Base-by-base conservation (phyloP, 2,888 invertebrate species). In the Troglohyphantes excavatus region DNA sequence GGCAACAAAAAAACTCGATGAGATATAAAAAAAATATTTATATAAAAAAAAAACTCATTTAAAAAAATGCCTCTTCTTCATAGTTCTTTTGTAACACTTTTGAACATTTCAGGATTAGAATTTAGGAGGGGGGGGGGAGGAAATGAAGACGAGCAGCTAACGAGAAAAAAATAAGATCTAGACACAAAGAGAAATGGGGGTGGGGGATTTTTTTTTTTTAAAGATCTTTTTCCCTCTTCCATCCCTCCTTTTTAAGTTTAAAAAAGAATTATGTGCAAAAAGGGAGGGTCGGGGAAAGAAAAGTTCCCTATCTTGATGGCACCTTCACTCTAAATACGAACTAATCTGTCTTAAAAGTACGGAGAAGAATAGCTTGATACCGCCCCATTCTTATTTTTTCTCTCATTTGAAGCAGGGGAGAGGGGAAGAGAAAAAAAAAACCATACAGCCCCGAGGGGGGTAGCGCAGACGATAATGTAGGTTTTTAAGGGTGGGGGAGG, bases 321-420 rank as follows among this genome's bases (percentile, higher is more conserved):
- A 84, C 90, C 83, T 90, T 67, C 33, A n/a, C 33, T 84, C 90
- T 90, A 90, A 90, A 90, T 84, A 73, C 83, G 83, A 84, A 90
- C 90, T 90, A 90, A 90, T 90, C 90, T 90, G 90, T 90, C 90
- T 90, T 84, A 90, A 90, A 90, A 90, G 84, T 65, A 82, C 46
- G 63, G 72, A 63, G 68, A 78, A 84, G 84, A 84, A 72, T 79
- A 63, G 78, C 63, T 27, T 70, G 76, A 89, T 83, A 83, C 76
- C 68, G 61, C 63, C 78, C 78, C 70, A 27, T 63, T 61, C 59
- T 59, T 61, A 68, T 76, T 43, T 70, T 78, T 70, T 70, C 70
- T 76, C 72, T 59, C 72, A 63, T 79, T 86, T 79, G 70, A 33
- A 70, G 13, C 2, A 29, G 72, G 65, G 78, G 59, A 23, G 70